Evolutionary conservation across 2,113 vertebrate genomes (phyloP).

Genomic region (Equus przewalskii): DNA sequence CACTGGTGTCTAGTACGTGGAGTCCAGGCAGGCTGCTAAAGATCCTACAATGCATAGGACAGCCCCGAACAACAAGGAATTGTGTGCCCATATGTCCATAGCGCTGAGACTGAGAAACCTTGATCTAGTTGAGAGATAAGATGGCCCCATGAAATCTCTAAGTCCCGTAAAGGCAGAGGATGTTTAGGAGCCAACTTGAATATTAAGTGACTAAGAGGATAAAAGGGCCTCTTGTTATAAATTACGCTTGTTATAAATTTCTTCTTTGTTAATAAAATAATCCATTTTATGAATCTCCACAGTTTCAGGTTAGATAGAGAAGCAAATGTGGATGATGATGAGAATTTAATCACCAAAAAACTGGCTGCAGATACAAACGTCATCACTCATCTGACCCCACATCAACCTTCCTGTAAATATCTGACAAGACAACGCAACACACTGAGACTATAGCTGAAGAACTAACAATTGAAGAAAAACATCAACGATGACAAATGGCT

Average conservation of each 20-base stretch:
- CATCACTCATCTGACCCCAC: no score
- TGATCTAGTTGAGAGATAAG: no score
- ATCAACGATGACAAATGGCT: accelerated
- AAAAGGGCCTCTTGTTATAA: neutral
- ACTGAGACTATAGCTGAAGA: neutral
- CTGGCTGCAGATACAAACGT: no score
- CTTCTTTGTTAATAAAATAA: neutral
- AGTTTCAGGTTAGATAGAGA: neutral
- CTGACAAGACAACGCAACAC: accelerated
- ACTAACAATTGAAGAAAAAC: neutral
- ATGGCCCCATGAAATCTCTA: neutral
- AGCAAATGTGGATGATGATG: neutral
- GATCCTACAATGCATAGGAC: no score
- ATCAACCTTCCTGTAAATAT: neutral
- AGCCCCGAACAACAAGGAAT: no score
- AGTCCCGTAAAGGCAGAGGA: neutral
- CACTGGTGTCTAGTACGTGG: neutral
- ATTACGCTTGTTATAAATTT: no score
- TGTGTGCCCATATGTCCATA: neutral
- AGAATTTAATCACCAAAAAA: no score
- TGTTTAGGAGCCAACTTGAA: neutral
- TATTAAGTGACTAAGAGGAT: neutral
- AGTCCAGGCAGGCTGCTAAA: neutral
- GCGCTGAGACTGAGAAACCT: neutral
- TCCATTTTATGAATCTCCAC: neutral